Conservation (phyloP, 2,888 invertebrate genomes). For the Gerosis bhagava region DNA sequence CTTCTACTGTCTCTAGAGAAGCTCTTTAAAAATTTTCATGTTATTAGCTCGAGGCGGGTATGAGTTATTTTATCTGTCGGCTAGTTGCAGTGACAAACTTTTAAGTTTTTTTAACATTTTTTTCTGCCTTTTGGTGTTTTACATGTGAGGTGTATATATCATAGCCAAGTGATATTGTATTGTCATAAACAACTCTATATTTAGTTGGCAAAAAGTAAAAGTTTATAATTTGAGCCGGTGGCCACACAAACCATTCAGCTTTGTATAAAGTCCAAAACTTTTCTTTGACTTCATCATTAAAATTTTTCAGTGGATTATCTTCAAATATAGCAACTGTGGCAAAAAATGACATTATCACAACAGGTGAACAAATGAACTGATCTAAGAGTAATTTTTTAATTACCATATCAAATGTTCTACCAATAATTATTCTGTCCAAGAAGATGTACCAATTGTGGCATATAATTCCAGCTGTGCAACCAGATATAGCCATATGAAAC, state of each 20-base stretch:
- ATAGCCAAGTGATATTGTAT: slow-evolving; percentile 91
- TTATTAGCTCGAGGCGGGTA: too few relatives aligned
- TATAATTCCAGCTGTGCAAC: slow-evolving; percentile 88
- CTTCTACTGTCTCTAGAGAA: too few relatives aligned
- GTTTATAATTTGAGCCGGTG: slow-evolving; percentile 95
- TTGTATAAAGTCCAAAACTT: slow-evolving; percentile 91
- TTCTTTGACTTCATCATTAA: slow-evolving; percentile 85
- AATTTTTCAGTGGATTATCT: slow-evolving; percentile 80
- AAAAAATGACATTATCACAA: slow-evolving; percentile 90
- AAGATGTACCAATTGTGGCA: slow-evolving; percentile 94
- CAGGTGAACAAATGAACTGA: slow-evolving; percentile 92
- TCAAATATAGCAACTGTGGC: slow-evolving; percentile 89
- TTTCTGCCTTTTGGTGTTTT: slow-evolving; percentile 76
- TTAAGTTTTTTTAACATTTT: slow-evolving; percentile 9
- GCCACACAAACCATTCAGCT: slow-evolving; percentile 97
- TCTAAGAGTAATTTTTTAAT: slow-evolving; percentile 91
- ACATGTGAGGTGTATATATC: slow-evolving; percentile 93
- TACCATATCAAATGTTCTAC: slow-evolving; percentile 84
- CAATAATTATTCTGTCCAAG: slow-evolving; percentile 88
- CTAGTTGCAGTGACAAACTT: too few relatives aligned
- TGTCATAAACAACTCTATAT: slow-evolving; percentile 94
- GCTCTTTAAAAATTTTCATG: too few relatives aligned
- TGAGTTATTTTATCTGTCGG: too few relatives aligned
- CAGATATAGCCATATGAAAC: slow-evolving; percentile 89
- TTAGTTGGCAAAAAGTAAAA: slow-evolving; percentile 92